Evolutionary conservation across 2,888 invertebrate genomes (phyloP), one percentile per base, ranked within the genome.

Genomic region (Phasia obesa): DNA sequence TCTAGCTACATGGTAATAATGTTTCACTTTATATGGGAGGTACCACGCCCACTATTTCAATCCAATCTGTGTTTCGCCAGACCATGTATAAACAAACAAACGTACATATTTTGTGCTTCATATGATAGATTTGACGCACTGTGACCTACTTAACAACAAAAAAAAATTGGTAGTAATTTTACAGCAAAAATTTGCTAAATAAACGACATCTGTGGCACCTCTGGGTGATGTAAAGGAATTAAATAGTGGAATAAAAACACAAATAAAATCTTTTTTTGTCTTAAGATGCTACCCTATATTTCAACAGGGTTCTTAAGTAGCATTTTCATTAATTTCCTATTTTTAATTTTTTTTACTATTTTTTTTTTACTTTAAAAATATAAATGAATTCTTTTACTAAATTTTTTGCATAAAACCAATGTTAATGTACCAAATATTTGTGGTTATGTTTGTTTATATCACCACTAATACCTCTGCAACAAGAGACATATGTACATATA

Each of bases 121-220:
- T n/a, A n/a, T n/a, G 3, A 27, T 27, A 27, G 4, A 73, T 78
- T 83, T 79, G 79, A 83, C 79, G 79, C 79, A 83, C 69, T 60
- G 55, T 76, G 83, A 83, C 83, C 79, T 75, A 83, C 79, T 83
- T 83, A 79, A 60, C 79, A 55, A 67, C 4, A 49, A 47, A 59
- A 78, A 65, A 17, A 31, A 53, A 74, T 83, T 79, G 65, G 64
- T 79, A 74, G 73, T 67, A 57, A 79, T 59, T 77, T 64, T 70
- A 55, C 70, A 55, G 49, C 53, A 62, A 76, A 59, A 60, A 47
- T 75, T 81, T 75, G 44, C 55, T 23, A 59, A 38, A n/a, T 19
- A 74, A 57, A 21, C 31, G 81, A 84, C 60, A 70, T 27, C 59
- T 9, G 2, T 27, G 9, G 9, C 9, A 11, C 11, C 35, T 35